Base-by-base conservation (phyloP, 1,140 invertebrate species). In the Marisa cornuarietis region DNA sequence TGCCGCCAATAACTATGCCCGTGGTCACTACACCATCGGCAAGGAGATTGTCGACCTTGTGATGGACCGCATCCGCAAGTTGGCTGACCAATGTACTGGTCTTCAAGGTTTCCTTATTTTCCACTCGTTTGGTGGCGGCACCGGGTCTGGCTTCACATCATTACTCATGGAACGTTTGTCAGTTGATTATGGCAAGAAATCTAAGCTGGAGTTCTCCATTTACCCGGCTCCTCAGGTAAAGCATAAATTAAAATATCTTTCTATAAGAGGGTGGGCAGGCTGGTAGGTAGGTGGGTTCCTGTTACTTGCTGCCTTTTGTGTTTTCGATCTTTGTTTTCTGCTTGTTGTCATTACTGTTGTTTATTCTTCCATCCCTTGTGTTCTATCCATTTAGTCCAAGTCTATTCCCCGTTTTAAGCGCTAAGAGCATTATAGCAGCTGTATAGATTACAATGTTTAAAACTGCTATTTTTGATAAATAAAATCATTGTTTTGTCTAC, bases 91-190 rank as follows among this genome's bases (percentile, higher is more conserved):
- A 91, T 97, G 96, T 90, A 95, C 95, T 66, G 95, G 96, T 54
- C 90, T 94, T 0, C 95, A 97, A 90, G 96, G 96, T 31, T 97
- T 97, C 91, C 92, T 97, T 96, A 75, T 75, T 54, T 75, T 75
- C 54, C 73, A 75, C 58, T 75, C 73, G 24, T 75, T 75, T 31
- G 73, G 96, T 71, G 96, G 96, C 65, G 96, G 96, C 65, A 96
- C 96, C 81, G 96, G 96, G 8, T 96, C 95, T 26, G 96, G 96
- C 10, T 97, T 97, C 91, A 96, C 95, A 8, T 96, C 96, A 0
- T 91, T 97, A 71, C 92, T 97, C 66, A 97, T 79, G 79, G 79
- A 79, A 66, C 72, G 79, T 18, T 26, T 79, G 71, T 79, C 79
- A 54, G 79, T 79, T 6, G 96, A 96, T 84, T 96, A 96, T 89